Percentiles rank a stretch among this genome's conserved stretches.
phyloP scores from a whole-genome alignment of 2,888 invertebrate species.

The Macaria liturata region DNA sequence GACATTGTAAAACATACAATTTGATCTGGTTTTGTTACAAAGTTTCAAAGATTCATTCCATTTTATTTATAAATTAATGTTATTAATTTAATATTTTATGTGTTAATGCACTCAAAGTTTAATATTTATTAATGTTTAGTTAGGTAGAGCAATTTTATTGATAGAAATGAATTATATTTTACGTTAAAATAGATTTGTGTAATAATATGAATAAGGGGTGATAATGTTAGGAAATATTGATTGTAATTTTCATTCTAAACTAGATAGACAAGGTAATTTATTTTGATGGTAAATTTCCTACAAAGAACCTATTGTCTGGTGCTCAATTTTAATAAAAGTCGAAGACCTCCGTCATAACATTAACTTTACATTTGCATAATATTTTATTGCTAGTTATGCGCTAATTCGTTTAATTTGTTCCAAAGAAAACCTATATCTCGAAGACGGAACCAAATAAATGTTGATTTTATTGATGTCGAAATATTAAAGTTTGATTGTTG shows the following conservation, averaged over 20 bases:
- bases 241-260: neutral
- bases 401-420: too few relatives aligned
- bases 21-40: slow-evolving; percentile 71
- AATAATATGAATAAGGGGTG: neutral
- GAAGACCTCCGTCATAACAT: too few relatives aligned
- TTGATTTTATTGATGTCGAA: too few relatives aligned
- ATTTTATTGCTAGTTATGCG: too few relatives aligned
- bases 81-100: slow-evolving; percentile 27
- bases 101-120: slow-evolving; percentile 38
- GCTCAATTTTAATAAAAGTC: slow-evolving; percentile 5
- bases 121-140: slow-evolving; percentile 38
- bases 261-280: neutral
- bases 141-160: neutral
- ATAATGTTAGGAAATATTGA: neutral
- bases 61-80: slow-evolving; percentile 38
- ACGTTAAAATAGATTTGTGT: too few relatives aligned
- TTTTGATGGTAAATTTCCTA: slow-evolving; percentile 1
- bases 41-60: slow-evolving; percentile 70
- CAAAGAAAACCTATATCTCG: too few relatives aligned
- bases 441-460: too few relatives aligned
- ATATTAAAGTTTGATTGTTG: slow-evolving; percentile 1
- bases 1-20: slow-evolving; percentile 55
- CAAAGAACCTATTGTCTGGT: slow-evolving; percentile 11
- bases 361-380: too few relatives aligned
- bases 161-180: too few relatives aligned